These are phyloP conservation scores for Sterna hirundo DNA, from an alignment of 2,113 vertebrate genomes.

Conservation along the genomic window DNA sequence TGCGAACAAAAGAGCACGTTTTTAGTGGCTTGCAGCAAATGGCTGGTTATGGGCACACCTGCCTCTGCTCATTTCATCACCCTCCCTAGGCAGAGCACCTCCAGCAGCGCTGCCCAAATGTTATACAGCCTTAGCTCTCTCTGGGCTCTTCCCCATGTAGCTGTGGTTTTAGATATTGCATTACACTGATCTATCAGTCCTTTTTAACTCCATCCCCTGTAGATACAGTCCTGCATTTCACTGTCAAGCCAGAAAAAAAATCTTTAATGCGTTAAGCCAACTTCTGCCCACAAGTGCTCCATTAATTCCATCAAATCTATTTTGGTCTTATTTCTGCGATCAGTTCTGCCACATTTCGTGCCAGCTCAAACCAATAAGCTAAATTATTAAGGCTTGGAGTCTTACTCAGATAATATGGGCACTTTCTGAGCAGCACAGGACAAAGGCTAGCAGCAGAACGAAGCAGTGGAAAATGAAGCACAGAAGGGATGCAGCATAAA, in stretches of 20 bases:
- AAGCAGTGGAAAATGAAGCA: neutral
- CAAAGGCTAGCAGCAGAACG: neutral
- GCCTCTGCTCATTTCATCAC: neutral
- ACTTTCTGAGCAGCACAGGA: neutral
- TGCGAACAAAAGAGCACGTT: neutral
- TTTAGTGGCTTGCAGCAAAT: neutral
- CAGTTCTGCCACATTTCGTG: conserved; percentile 25
- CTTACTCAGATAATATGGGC: neutral
- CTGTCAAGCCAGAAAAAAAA: neutral
- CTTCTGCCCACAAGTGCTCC: conserved; percentile 16
- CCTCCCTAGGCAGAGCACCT: neutral
- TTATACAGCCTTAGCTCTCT: neutral
- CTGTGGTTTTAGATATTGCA: conserved; percentile 7
- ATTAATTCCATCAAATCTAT: conserved; percentile 57
- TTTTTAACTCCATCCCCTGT: neutral
- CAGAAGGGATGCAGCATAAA: neutral
- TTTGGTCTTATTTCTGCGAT: conserved; percentile 42
- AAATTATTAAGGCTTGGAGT: conserved; percentile 23
- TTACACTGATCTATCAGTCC: neutral
- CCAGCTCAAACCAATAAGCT: conserved; percentile 25
- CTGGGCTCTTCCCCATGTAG: neutral
- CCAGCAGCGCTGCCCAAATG: neutral
- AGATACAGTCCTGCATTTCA: neutral
- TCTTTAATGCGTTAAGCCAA: neutral
- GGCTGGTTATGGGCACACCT: neutral